phyloP scores from a whole-genome alignment of 2,888 invertebrate species.

The Peribatodes rhomboidaria region DNA sequence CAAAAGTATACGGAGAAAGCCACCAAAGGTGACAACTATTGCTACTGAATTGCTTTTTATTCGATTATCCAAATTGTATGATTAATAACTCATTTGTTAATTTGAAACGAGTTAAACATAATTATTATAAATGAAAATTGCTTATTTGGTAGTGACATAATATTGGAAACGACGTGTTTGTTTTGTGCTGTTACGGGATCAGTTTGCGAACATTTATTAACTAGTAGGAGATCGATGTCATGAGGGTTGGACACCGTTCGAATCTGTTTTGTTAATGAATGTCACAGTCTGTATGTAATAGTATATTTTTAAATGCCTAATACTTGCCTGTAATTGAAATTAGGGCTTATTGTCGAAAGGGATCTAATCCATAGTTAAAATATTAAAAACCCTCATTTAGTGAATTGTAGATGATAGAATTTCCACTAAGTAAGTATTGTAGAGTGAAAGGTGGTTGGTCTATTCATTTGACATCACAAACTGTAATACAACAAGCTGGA shows the following conservation, averaged over 20 bases:
- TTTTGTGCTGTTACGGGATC: constrained; percentile 61
- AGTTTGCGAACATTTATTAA: constrained; percentile 55
- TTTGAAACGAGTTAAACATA: constrained; percentile 50
- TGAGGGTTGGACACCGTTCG: constrained; percentile 59
- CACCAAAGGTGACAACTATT: constrained; percentile 76
- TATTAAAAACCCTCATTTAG: constrained; percentile 61
- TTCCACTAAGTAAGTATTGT: constrained; percentile 57
- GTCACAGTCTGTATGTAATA: constrained; percentile 42
- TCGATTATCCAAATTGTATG: constrained; percentile 40
- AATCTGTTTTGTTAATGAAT: constrained; percentile 36
- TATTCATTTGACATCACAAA: constrained; percentile 51
- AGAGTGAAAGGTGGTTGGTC: constrained; percentile 33
- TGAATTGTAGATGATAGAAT: constrained; percentile 66
- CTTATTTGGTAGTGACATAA: constrained; percentile 58
- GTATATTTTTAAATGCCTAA: constrained; percentile 72
- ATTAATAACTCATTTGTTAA: constrained; percentile 44
- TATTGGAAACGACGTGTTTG: constrained; percentile 62
- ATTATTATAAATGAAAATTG: constrained; percentile 55
- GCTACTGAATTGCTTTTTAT: constrained; percentile 62
- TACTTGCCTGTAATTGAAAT: constrained; percentile 77
- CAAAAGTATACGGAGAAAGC: constrained; percentile 78
- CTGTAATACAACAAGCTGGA: constrained; percentile 26
- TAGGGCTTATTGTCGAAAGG: constrained; percentile 69
- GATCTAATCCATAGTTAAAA: constrained; percentile 73
- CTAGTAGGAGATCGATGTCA: constrained; percentile 68